Evolutionary conservation across 1,140 invertebrate genomes (phyloP), one percentile per base, ranked within the genome.

Genomic region (Drosophila funebris): DNA sequence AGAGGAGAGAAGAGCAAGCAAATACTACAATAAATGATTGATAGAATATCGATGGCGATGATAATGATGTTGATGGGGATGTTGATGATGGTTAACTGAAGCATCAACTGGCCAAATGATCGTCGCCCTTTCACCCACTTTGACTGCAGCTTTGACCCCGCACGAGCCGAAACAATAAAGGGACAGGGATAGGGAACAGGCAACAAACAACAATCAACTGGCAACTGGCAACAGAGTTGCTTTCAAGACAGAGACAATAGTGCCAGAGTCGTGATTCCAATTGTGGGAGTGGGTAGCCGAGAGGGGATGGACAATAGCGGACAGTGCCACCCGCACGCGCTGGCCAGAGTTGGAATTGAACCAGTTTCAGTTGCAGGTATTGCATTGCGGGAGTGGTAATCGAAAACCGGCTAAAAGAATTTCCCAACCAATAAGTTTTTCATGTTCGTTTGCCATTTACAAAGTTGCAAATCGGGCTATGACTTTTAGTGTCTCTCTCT

Each of bases 381-480:
- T 39, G 58, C 63, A 60, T 54, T 39, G 58, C 80, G 69, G 81
- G 81, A 87, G 82, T 85, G 83, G 82, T 78, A 64, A 48, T 33
- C 82, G 29, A 87, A 85, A 85, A 85, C 82, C 83, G 82, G 83
- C 78, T 88, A 75, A 87, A 52, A 80, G 80, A 85, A 82, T 82
- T 87, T 69, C 48, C 44, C 44, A 48, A 48, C 24, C 68, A 82
- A 85, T 78, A 87, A 87, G 82, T 87, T 84, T 85, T 81, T 70
- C 77, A 74, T 85, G 82, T 66, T 71, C 82, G 70, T 74, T 88
- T 85, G 82, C 78, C 82, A 87, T 87, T 85, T 43, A 53, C 11
- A 39, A 50, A 31, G 27, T 39, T 33, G 36, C 37, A 43, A 57
- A 48, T 18, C 29, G 39, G 36, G 14, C 60, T 46, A 8, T 5